Conservation (phyloP, 2,797 vertebrate genomes). For the Chaetodon trifasciatus region DNA sequence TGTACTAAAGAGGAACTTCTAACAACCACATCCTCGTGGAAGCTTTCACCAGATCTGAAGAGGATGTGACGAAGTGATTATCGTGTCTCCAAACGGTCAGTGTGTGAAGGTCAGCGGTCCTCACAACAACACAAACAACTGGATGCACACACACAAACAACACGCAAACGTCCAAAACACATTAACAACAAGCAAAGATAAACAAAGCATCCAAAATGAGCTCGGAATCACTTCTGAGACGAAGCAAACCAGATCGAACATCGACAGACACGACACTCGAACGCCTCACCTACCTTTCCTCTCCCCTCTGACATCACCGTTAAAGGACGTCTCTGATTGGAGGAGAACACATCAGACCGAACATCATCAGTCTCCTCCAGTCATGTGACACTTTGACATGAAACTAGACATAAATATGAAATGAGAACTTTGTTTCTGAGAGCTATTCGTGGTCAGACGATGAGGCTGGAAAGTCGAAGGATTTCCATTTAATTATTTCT, state of each 20-base stretch:
- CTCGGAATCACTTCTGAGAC: not conserved
- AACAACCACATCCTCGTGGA: not conserved
- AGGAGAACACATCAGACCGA: slow-evolving; percentile 48
- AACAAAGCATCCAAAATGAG: not conserved
- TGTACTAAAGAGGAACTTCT: not conserved
- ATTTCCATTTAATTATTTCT: not conserved
- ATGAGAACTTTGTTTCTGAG: not conserved
- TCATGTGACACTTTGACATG: not conserved
- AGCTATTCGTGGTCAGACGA: not conserved
- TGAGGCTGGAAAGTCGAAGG: not conserved
- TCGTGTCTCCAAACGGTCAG: not conserved
- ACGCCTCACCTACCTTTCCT: slow-evolving; percentile 77
- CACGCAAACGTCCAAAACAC: not conserved
- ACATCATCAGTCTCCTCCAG: not conserved
- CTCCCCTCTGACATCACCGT: slow-evolving; percentile 77
- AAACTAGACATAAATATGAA: not conserved
- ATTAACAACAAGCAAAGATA: not conserved
- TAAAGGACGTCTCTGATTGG: slow-evolving; percentile 79
- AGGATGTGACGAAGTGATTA: not conserved
- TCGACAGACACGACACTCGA: slow-evolving; percentile 1
- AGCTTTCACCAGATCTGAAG: not conserved
- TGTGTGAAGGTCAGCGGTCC: slow-evolving; percentile 17
- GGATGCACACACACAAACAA: slow-evolving; percentile 7
- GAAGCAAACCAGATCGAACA: not conserved
- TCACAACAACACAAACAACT: slow-evolving; percentile 9